These are phyloP conservation scores for Hepsetus odoe DNA, from an alignment of 2,113 vertebrate species.

Conservation along the genomic window DNA sequence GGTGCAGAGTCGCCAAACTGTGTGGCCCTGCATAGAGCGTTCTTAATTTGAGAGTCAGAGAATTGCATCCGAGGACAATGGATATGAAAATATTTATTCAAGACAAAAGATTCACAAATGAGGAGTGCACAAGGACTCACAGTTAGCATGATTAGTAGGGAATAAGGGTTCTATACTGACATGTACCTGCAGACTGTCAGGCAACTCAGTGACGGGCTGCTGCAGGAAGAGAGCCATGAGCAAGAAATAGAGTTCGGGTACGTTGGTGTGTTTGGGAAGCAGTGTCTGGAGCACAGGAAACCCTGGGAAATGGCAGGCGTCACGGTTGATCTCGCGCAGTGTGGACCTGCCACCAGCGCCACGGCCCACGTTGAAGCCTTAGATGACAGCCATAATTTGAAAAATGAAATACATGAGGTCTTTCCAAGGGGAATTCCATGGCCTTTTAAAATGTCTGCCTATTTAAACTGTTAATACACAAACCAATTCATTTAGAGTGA, in stretches of 20 bases:
- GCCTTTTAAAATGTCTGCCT: no score
- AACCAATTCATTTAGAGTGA: no score
- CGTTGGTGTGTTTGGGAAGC: constrained; percentile 95
- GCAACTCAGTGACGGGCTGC: constrained; percentile 94
- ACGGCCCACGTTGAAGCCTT: constrained; percentile 96
- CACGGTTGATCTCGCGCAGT: constrained; percentile 92
- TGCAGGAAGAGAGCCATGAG: constrained; percentile 98
- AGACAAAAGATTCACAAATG: not conserved
- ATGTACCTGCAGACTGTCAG: constrained; percentile 95
- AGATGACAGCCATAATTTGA: not conserved
- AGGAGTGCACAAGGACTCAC: not conserved
- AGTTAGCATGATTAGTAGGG: constrained; percentile 41
- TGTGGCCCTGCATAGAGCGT: no score
- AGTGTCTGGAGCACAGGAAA: constrained; percentile 92
- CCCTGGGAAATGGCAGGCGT: constrained; percentile 95
- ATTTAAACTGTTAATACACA: no score
- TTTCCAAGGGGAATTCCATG: no score
- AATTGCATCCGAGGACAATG: not conserved
- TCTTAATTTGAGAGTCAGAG: not conserved
- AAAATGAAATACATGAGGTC: no score
- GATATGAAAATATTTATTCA: not conserved
- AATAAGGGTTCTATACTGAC: constrained; percentile 68
- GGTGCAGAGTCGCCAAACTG: no score
- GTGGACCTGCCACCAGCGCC: constrained; percentile 91
- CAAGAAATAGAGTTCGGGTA: constrained; percentile 96